Base-by-base conservation (phyloP, 30 jellyfish, hydroid and myxozoan species). In the Chironex yamaguchii region DNA sequence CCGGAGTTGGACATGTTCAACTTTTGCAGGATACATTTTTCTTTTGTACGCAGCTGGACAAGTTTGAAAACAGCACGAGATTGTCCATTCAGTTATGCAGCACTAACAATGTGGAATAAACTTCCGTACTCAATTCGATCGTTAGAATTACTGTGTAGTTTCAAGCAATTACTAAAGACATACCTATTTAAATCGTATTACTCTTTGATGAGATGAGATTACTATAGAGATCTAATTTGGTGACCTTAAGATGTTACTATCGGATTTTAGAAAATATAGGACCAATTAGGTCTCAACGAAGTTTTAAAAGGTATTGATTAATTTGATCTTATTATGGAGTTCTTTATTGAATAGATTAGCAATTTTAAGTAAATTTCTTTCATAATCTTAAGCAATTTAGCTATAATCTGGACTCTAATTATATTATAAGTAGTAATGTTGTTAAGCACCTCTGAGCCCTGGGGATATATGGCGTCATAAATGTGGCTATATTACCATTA, bases 51-150 rank as follows among this genome's bases (percentile, higher is more conserved):
- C 71, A 71, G 49, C 85, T 71, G 72, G 85, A 34, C 85, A 71
- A 71, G 71, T 71, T 71, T 71, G 85, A 71, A 71, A 42, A 36
- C 85, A 35, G 71, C 85, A n/a, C n/a, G n/a, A 71, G 85, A 71
- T 71, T 71, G 73, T 71, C 49, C 85, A 71, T 71, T 35, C 71
- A 71, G 71, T 71, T 51, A 71, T 71, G 85, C 85, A 33, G 85
- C 85, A 34, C 85, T n/a, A n/a, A n/a, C 85, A 36, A 36, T 71
- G 29, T 71, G 85, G 72, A 71, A 71, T 71, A 3, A 36, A 36
- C 72, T 71, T 23, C 85, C 85, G 36, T 71, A 71, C 29, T 71
- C 85, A 71, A 71, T 36, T 71, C 73, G 85, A 28, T 71, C 85
- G 28, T 71, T 33, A 71, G 72, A 42, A 36, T 71, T 49, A 36